phyloP scores from a whole-genome alignment of 1,140 invertebrate genomes.

The Drosophila carrolli region DNA sequence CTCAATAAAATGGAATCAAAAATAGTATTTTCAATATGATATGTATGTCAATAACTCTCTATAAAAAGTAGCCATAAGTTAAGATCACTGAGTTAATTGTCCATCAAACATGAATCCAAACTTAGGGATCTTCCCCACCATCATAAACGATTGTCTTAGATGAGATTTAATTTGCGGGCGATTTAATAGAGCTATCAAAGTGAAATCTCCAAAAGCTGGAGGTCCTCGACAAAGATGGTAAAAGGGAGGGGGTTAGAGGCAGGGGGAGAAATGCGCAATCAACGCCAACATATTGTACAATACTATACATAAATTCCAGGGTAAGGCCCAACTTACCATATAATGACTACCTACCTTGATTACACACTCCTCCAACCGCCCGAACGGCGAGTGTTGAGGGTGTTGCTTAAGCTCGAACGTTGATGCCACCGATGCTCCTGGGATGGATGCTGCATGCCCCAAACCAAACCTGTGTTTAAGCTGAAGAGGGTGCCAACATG shows the following conservation, averaged over 20 bases:
- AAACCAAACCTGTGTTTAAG: constrained; percentile 74
- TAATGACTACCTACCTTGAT: constrained; percentile 82
- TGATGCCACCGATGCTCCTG: constrained; percentile 17
- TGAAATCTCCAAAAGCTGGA: constrained; percentile 18
- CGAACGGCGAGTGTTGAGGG: constrained; percentile 50
- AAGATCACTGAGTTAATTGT: not conserved
- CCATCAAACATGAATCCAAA: not conserved
- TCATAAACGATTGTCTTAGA: constrained; percentile 26
- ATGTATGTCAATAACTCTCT: not conserved
- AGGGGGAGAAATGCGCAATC: constrained; percentile 34
- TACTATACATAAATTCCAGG: constrained; percentile 66
- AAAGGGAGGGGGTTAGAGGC: too few relatives aligned
- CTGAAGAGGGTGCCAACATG: constrained; percentile 76
- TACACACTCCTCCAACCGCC: constrained; percentile 58
- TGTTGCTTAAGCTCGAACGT: constrained; percentile 42
- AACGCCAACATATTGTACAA: constrained; percentile 60
- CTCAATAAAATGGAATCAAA: too few relatives aligned
- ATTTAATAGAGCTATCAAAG: constrained; percentile 70
- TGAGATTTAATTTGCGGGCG: constrained; percentile 34
- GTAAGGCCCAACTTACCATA: constrained; percentile 71
- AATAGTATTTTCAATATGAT: not conserved
- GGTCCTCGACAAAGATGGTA: too few relatives aligned
- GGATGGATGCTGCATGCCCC: constrained; percentile 18
- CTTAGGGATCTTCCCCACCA: not conserved
- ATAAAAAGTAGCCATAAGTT: not conserved